Evolutionary conservation across 2,888 invertebrate genomes (phyloP).

Genomic region (Pandemis corylana): DNA sequence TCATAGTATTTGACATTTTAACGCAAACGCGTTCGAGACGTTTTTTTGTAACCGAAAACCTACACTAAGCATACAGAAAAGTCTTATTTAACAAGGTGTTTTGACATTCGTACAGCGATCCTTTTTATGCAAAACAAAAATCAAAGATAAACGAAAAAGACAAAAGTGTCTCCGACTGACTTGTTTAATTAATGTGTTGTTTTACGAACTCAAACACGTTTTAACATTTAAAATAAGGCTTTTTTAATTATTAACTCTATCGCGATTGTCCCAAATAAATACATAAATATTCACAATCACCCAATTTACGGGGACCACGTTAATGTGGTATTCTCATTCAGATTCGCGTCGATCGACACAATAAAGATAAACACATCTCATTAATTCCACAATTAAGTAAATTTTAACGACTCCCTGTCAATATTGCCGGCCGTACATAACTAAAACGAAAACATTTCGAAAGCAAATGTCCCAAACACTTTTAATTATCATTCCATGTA

Average conservation of each 20-base stretch:
- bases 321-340: constrained; percentile 52
- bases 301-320: constrained; percentile 44
- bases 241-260: constrained; percentile 36
- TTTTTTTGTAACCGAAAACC: no score
- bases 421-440: constrained; percentile 48
- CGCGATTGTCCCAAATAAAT: constrained; percentile 35
- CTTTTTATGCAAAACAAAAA: background rate
- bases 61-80: no score
- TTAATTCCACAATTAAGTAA: constrained; percentile 55
- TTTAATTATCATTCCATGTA: constrained; percentile 75
- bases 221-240: constrained; percentile 31
- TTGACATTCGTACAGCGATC: no score
- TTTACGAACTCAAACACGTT: constrained; percentile 11
- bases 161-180: background rate
- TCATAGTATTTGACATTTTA: no score
- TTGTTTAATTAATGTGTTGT: constrained; percentile 10
- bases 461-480: constrained; percentile 54
- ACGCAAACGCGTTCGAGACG: no score
- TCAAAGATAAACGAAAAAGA: background rate
- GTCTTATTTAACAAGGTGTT: no score
- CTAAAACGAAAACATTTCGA: constrained; percentile 56
- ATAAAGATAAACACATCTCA: constrained; percentile 60
- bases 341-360: constrained; percentile 51
- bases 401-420: constrained; percentile 53
- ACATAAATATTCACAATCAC: constrained; percentile 41